phyloP scores from a whole-genome alignment of 23 tunicate genomes.

The Ciona savignyi region DNA sequence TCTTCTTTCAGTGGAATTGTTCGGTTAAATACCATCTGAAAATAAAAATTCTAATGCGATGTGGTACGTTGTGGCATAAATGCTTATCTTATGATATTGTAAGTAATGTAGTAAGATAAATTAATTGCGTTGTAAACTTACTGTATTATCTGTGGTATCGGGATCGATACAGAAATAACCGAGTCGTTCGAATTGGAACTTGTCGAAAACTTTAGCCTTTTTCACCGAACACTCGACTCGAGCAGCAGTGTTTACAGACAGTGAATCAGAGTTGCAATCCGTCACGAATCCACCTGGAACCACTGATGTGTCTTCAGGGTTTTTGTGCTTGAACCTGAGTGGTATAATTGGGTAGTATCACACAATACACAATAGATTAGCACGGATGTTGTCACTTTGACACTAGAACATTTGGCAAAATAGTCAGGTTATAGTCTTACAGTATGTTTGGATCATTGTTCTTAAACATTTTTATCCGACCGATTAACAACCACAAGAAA shows the following conservation, averaged over 20 bases:
- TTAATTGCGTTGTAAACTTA: too few species aligned
- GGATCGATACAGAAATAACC: conserved; percentile 96
- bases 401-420: too few species aligned
- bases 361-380: too few species aligned
- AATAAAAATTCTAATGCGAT: too few species aligned
- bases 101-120: too few species aligned
- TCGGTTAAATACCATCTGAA: conserved; percentile 59
- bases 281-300: conserved; percentile 98
- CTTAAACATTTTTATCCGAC: too few species aligned
- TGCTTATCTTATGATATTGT: too few species aligned
- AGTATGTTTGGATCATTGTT: too few species aligned
- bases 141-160: conserved; percentile 36
- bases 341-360: background rate
- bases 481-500: too few species aligned
- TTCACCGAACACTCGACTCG: conserved; percentile 41
- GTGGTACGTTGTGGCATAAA: too few species aligned
- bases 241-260: conserved; percentile 43
- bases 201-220: conserved; percentile 33
- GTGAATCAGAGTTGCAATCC: conserved; percentile 68
- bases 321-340: conserved; percentile 62
- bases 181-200: conserved; percentile 91
- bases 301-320: conserved; percentile 81
- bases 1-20: conserved; percentile 84
- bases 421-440: too few species aligned
- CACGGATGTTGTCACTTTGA: too few species aligned